These are phyloP conservation scores for Emydocephalus ijimae DNA, from an alignment of 2,113 vertebrate genomes.

Conservation along the genomic window DNA sequence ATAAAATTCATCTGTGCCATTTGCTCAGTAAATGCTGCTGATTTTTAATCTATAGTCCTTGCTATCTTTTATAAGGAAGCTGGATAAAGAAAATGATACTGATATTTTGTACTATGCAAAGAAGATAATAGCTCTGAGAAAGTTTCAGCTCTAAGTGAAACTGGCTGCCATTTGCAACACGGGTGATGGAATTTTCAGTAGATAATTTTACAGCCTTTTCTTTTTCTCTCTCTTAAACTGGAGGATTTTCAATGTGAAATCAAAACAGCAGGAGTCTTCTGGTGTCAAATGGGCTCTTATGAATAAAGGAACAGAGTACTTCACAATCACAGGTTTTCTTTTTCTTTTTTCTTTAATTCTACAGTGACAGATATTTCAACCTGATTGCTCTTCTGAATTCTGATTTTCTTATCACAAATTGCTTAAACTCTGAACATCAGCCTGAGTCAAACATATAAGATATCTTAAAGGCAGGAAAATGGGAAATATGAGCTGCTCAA, in stretches of 20 bases:
- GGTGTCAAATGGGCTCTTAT: constrained; percentile 6
- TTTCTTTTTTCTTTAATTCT: neutral
- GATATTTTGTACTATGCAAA: constrained; percentile 38
- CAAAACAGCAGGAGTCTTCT: constrained; percentile 11
- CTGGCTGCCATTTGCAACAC: constrained; percentile 6
- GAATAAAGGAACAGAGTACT: constrained; percentile 2
- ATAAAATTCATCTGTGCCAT: constrained; percentile 36
- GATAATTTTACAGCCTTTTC: neutral
- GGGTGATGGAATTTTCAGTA: constrained; percentile 27
- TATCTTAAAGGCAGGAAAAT: neutral
- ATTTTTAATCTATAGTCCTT: constrained; percentile 47
- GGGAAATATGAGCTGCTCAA: neutral
- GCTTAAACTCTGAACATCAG: accelerated
- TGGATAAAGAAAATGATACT: constrained; percentile 37
- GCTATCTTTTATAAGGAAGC: constrained; percentile 6
- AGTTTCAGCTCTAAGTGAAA: constrained; percentile 23
- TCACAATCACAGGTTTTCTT: neutral
- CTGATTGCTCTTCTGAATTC: neutral
- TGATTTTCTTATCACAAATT: neutral
- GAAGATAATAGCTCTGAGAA: constrained; percentile 43
- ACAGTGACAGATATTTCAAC: neutral
- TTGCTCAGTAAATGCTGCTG: constrained; percentile 39
- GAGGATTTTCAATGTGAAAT: neutral
- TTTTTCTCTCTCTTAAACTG: neutral
- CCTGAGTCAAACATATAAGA: neutral